phyloP scores from a whole-genome alignment of 2,797 vertebrate species.

The Australoheros facetus region DNA sequence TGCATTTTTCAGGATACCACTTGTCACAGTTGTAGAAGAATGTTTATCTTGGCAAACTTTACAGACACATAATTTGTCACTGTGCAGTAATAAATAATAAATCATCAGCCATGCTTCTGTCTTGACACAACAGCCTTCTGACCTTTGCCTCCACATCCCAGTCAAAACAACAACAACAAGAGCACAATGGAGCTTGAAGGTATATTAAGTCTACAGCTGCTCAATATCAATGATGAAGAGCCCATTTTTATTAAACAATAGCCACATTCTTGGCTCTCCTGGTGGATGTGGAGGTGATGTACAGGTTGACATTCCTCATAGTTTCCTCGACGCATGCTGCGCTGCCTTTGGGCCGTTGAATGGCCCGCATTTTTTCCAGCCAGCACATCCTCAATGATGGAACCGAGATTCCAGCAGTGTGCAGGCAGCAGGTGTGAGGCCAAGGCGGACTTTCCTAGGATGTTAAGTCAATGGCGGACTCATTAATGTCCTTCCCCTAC shows the following conservation, averaged over 20 bases:
- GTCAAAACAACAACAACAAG: constrained; percentile 65
- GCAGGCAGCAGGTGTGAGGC: constrained; percentile 80
- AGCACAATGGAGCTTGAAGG: constrained; percentile 62
- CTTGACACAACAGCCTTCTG: constrained; percentile 16
- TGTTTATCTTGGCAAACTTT: constrained; percentile 31
- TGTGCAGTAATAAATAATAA: constrained; percentile 40
- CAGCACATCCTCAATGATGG: constrained; percentile 74
- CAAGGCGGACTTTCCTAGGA: constrained; percentile 82
- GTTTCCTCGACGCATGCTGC: constrained; percentile 75
- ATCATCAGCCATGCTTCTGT: constrained; percentile 40
- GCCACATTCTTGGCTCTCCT: constrained; percentile 76
- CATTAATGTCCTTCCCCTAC: constrained; percentile 78
- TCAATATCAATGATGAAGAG: constrained; percentile 74
- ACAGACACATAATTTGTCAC: constrained; percentile 5
- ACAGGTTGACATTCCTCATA: constrained; percentile 75
- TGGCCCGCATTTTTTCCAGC: constrained; percentile 76
- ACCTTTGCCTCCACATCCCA: constrained; percentile 42
- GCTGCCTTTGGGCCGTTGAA: constrained; percentile 57
- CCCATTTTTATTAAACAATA: constrained; percentile 74
- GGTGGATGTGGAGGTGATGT: constrained; percentile 69
- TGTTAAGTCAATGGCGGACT: constrained; percentile 81
- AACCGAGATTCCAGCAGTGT: constrained; percentile 63
- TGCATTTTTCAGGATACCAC: constrained; percentile 6
- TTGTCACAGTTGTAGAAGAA: constrained; percentile 4
- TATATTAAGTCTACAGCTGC: constrained; percentile 83